Conservation (phyloP, 2,113 vertebrate species). For the Pomatostomus ruficeps region DNA sequence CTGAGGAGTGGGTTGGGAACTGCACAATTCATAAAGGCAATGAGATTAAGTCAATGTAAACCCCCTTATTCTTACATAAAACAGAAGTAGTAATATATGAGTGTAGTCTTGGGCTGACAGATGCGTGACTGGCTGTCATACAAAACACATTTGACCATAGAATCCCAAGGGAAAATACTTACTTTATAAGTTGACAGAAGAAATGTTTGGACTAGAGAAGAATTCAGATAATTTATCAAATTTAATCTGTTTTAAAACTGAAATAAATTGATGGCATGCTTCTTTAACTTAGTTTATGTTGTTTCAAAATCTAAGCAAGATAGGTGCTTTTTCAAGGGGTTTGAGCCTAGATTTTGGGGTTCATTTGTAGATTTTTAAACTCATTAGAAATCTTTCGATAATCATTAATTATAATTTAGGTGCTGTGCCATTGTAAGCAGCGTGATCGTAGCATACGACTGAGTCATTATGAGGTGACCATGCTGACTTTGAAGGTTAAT, state of each 20-base stretch:
- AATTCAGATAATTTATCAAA: neutral
- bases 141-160: neutral
- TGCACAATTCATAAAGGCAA: neutral
- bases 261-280: neutral
- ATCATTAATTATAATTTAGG: neutral
- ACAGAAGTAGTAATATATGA: neutral
- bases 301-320: neutral
- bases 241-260: neutral
- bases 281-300: neutral
- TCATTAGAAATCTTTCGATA: neutral
- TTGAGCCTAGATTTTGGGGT: neutral
- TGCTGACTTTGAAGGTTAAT: constrained; percentile 12
- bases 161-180: neutral
- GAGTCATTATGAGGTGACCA: neutral
- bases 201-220: neutral
- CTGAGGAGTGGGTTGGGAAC: neutral
- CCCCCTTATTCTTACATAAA: neutral
- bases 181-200: neutral
- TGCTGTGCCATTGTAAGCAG: neutral
- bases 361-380: neutral
- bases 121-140: neutral
- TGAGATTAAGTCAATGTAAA: neutral
- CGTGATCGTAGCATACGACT: neutral
- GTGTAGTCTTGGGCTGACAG: neutral
- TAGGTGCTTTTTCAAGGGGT: neutral